Evolutionary conservation across 37 sponge, comb jelly and placozoan species (phyloP).

Genomic region (Petrosia ficiformis): DNA sequence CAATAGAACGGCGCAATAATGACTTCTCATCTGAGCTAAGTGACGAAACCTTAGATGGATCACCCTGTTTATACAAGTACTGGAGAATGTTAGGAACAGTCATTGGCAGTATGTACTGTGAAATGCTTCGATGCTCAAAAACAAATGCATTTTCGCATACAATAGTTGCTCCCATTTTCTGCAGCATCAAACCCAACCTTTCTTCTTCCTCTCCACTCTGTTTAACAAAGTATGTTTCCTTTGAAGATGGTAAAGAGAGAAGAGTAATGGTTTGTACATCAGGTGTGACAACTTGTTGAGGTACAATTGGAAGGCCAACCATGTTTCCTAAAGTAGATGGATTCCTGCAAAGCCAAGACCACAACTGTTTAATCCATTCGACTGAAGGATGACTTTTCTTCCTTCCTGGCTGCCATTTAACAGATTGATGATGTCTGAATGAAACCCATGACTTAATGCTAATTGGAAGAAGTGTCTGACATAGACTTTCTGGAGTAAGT

Average conservation of each 20-base stretch:
- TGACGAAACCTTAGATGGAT: background rate
- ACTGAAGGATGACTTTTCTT: constrained; percentile 23
- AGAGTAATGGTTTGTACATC: background rate
- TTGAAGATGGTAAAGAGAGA: background rate
- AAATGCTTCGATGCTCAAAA: constrained; percentile 3
- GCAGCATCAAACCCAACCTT: background rate
- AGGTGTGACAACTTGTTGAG: background rate
- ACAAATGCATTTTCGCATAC: constrained; percentile 9
- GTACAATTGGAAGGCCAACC: constrained; percentile 20
- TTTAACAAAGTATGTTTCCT: background rate
- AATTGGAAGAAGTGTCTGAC: constrained; percentile 4
- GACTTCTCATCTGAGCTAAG: background rate
- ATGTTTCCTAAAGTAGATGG: background rate
- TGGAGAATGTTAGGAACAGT: background rate
- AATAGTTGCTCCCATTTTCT: background rate
- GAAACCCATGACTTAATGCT: constrained; percentile 35
- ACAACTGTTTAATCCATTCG: constrained; percentile 38
- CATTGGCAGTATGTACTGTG: background rate
- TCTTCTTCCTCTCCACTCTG: background rate
- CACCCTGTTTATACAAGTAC: background rate
- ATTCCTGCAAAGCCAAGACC: constrained; percentile 33
- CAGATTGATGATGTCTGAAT: background rate
- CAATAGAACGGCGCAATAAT: background rate
- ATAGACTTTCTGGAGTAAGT: constrained; percentile 14
- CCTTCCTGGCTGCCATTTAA: constrained; percentile 30